These are phyloP conservation scores for Drosophila pullipes DNA, from an alignment of 2,888 invertebrate species.

Conservation along the genomic window DNA sequence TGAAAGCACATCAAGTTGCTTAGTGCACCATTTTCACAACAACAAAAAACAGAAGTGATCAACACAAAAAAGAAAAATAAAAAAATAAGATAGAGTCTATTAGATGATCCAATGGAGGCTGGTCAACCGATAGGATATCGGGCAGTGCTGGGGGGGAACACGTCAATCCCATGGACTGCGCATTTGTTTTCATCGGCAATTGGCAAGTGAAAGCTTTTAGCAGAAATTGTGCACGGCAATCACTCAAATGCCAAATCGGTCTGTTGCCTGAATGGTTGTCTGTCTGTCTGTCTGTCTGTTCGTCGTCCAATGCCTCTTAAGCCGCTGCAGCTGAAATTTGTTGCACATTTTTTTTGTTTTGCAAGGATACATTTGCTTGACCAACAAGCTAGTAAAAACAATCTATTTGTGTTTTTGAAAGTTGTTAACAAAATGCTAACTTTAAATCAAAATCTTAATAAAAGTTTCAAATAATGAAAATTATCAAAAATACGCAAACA, in stretches of 20 bases:
- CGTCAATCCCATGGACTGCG: slow-evolving; percentile 40
- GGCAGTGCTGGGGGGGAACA: background rate
- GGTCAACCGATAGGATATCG: slow-evolving; percentile 27
- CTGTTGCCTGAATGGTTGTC: background rate
- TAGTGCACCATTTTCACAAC: slow-evolving; percentile 27
- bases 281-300: background rate
- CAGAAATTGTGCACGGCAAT: slow-evolving; percentile 70
- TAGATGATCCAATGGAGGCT: slow-evolving; percentile 7
- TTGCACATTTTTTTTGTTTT: slow-evolving; percentile 13
- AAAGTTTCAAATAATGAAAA: background rate
- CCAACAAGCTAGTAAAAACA: background rate
- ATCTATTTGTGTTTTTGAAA: background rate
- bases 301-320: slow-evolving; percentile 28
- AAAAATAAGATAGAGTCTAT: background rate
- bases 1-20: slow-evolving; percentile 46
- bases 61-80: background rate
- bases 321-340: slow-evolving; percentile 45
- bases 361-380: slow-evolving; percentile 19
- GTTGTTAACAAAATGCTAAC: background rate
- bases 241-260: slow-evolving; percentile 48
- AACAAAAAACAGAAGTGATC: slow-evolving; percentile 7
- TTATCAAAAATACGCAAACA: background rate
- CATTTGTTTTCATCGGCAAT: slow-evolving; percentile 71
- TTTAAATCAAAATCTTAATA: background rate
- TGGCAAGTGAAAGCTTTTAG: slow-evolving; percentile 77